phyloP scores from a whole-genome alignment of 92 coral and sea anemone species.

The Palythoa grandis region DNA sequence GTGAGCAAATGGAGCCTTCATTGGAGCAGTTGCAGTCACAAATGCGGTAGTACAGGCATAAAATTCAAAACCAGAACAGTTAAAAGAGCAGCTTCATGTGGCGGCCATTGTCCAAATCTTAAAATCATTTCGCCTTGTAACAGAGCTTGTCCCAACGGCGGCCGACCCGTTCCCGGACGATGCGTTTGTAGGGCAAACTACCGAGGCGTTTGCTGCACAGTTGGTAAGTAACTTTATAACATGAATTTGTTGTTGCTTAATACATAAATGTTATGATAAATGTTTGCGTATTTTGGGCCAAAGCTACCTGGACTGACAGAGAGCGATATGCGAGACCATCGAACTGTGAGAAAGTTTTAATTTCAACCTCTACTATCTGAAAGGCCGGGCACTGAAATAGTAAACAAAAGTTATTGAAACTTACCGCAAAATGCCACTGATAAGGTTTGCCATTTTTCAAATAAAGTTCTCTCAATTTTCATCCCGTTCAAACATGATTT shows the following conservation, averaged over 20 bases:
- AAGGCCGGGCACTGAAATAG: no score
- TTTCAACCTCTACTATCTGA: no score
- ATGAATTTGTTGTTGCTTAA: background rate
- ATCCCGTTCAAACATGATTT: no score
- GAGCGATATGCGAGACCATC: no score
- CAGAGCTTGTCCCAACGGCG: slow-evolving; percentile 31
- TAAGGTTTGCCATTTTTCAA: no score
- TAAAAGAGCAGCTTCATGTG: slow-evolving; percentile 1
- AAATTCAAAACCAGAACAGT: slow-evolving; percentile 9
- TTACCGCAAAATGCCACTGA: no score
- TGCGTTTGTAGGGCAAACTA: slow-evolving; percentile 30
- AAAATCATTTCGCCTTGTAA: background rate
- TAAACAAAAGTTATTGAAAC: no score
- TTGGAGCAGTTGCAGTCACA: slow-evolving; percentile 22
- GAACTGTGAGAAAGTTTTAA: no score
- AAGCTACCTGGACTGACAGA: no score
- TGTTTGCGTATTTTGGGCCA: background rate
- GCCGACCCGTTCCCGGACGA: slow-evolving; percentile 27
- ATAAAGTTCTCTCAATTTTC: no score
- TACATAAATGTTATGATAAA: no score
- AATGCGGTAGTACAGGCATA: slow-evolving; percentile 22
- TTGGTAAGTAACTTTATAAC: background rate
- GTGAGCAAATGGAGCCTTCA: slow-evolving; percentile 19
- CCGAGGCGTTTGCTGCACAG: slow-evolving; percentile 26
- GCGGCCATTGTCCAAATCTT: slow-evolving; percentile 9